These are phyloP conservation scores for Sardina pilchardus DNA, from an alignment of 2,113 vertebrate genomes.

Conservation along the genomic window DNA sequence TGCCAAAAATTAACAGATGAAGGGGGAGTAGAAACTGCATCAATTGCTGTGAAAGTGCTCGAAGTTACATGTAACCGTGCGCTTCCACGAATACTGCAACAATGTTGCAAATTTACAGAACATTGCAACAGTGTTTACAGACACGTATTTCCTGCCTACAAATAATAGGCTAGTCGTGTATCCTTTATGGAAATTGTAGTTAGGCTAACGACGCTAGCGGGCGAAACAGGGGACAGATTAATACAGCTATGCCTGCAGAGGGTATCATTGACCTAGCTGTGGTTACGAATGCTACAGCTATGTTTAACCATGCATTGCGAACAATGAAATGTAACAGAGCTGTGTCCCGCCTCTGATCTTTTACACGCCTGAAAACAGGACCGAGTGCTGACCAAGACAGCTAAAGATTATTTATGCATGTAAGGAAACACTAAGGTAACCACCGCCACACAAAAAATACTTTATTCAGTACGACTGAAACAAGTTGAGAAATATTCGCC, in stretches of 20 bases:
- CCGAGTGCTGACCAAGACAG: not conserved
- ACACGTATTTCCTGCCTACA: not conserved
- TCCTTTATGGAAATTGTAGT: not conserved
- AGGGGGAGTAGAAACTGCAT: not conserved
- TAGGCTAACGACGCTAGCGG: not conserved
- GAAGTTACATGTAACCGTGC: not conserved
- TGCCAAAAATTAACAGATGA: too few relatives aligned
- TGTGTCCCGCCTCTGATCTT: not conserved
- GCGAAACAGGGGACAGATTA: not conserved
- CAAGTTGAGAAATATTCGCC: not conserved
- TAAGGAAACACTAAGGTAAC: not conserved
- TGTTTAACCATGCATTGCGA: conserved; percentile 7
- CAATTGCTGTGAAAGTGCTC: not conserved
- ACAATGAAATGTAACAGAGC: conserved; percentile 9
- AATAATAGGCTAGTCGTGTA: not conserved
- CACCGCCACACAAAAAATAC: not conserved
- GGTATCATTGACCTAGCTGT: not conserved
- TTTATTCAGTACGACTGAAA: not conserved
- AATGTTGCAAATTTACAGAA: not conserved
- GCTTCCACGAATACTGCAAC: not conserved
- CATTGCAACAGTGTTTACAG: not conserved
- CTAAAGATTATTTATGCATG: not conserved
- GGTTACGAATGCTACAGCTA: not conserved
- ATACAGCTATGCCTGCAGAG: not conserved
- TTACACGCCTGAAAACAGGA: not conserved